Conservation (phyloP, 1,140 invertebrate genomes). For the Caerostris extrusa region DNA sequence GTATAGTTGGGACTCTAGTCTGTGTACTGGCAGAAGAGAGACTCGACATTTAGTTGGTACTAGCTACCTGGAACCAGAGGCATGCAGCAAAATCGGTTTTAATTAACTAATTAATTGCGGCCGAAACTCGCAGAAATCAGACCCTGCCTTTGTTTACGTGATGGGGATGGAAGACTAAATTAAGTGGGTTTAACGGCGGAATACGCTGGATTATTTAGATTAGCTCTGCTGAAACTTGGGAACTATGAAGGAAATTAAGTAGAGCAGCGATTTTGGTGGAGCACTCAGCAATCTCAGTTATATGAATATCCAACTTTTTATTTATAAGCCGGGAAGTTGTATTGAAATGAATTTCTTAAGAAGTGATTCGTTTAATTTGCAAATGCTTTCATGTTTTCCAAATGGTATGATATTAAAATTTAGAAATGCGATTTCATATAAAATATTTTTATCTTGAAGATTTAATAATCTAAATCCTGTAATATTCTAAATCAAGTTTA, state of each 20-base stretch:
- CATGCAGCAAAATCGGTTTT: background rate
- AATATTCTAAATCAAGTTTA: too few relatives aligned
- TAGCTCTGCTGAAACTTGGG: background rate
- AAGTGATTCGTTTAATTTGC: too few relatives aligned
- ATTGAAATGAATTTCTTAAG: too few relatives aligned
- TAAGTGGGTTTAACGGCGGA: background rate
- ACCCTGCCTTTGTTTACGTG: background rate
- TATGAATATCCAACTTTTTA: too few relatives aligned
- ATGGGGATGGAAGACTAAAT: background rate
- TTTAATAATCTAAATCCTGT: too few relatives aligned
- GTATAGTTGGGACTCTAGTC: background rate
- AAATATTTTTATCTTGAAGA: too few relatives aligned
- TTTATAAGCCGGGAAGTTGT: too few relatives aligned
- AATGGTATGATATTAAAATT: too few relatives aligned
- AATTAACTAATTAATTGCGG: constrained; percentile 18
- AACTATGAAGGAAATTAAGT: background rate
- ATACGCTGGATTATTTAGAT: background rate
- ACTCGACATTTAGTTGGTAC: background rate
- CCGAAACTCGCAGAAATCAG: background rate
- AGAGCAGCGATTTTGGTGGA: background rate
- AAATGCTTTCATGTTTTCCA: too few relatives aligned
- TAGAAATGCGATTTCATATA: too few relatives aligned
- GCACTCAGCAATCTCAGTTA: too few relatives aligned
- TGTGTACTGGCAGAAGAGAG: background rate
- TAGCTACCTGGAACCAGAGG: background rate